Conservation (phyloP, 1,140 invertebrate genomes). For the Trichomalopsis sarcophagae region DNA sequence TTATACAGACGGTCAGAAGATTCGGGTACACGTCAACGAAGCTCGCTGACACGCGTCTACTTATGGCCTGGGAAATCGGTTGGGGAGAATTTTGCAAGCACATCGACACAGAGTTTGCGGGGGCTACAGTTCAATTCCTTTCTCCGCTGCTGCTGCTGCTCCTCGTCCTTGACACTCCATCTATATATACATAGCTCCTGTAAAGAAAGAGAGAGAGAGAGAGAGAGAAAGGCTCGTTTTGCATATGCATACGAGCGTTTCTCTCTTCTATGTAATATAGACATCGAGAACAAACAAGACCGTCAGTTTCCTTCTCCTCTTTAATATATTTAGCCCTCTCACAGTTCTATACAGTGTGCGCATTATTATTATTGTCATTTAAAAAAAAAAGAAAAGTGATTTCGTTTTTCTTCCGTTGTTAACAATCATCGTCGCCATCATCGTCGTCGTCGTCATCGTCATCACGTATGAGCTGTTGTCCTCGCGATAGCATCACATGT, state of each 20-base stretch:
- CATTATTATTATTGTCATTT: not conserved
- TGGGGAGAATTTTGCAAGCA: not conserved
- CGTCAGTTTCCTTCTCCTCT: not conserved
- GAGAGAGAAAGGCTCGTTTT: no score
- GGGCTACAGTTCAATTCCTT: no score
- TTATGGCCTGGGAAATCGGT: not conserved
- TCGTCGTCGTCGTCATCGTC: not conserved
- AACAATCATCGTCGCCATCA: not conserved
- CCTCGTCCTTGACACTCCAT: not conserved
- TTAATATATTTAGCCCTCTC: conserved; percentile 11
- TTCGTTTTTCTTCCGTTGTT: not conserved
- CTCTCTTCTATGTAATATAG: not conserved
- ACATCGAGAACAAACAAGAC: not conserved
- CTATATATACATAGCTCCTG: no score
- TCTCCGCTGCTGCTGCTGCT: not conserved
- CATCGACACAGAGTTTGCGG: no score
- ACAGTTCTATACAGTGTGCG: conserved; percentile 12
- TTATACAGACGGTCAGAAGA: conserved; percentile 10
- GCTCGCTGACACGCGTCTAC: not conserved
- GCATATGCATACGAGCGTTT: not conserved
- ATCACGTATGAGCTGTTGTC: not conserved
- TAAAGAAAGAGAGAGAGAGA: no score
- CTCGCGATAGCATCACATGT: not conserved
- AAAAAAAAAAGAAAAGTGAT: conserved; percentile 14
- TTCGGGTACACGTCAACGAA: not conserved